A percentile compares a stretch with the other conserved stretches of the same genome.
Evolutionary conservation across 2,888 invertebrate species (phyloP).

Genomic region (Folsomia manolachei): DNA sequence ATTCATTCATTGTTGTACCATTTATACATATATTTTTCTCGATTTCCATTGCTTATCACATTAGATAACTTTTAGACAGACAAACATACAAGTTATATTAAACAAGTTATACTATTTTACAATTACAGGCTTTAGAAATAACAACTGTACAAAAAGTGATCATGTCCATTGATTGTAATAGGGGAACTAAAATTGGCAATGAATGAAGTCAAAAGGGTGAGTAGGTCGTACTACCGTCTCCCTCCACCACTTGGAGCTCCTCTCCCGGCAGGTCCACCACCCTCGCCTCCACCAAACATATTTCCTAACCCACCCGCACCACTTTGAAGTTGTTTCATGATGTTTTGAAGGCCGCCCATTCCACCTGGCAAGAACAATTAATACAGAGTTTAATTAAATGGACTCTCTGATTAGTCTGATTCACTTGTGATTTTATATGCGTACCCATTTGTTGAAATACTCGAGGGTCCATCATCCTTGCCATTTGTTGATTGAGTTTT

Average conservation of each 20-base stretch:
- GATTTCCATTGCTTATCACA: too few species aligned
- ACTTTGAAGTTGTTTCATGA: constrained; percentile 90
- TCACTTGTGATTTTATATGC: too few species aligned
- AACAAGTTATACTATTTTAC: too few species aligned
- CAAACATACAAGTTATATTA: too few species aligned
- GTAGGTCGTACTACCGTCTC: constrained; percentile 28
- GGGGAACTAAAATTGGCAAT: neutral
- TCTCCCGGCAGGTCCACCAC: constrained; percentile 36
- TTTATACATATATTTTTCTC: too few species aligned
- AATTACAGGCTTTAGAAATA: too few species aligned
- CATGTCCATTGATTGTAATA: too few species aligned
- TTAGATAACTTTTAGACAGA: too few species aligned
- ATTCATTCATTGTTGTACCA: too few species aligned
- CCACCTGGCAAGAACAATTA: constrained; percentile 66
- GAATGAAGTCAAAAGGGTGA: neutral
- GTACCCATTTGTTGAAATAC: constrained; percentile 93
- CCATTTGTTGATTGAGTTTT: constrained; percentile 98
- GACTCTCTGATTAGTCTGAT: neutral
- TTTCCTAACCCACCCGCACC: constrained; percentile 54
- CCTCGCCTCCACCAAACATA: constrained; percentile 41
- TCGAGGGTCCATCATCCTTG: constrained; percentile 99
- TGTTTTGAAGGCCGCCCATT: constrained; percentile 90
- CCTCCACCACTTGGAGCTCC: constrained; percentile 24
- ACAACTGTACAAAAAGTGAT: too few species aligned
- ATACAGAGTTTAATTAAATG: neutral